phyloP scores from a whole-genome alignment of 2,797 vertebrate genomes.

The Acanthiza pusilla region DNA sequence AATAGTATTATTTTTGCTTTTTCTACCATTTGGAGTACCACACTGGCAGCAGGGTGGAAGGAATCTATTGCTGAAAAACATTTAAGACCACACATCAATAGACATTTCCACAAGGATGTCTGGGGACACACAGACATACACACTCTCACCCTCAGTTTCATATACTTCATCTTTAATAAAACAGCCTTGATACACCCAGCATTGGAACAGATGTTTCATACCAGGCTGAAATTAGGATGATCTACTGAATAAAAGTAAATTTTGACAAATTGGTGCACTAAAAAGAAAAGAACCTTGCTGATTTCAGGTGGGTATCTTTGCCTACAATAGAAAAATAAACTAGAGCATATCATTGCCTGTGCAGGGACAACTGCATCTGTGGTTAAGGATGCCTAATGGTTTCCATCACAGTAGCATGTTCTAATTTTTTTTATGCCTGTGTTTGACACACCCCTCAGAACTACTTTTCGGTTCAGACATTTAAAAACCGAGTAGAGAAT shows the following conservation, averaged over 20 bases:
- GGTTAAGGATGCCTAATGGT: not conserved
- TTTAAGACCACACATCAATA: not conserved
- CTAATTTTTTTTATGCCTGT: not conserved
- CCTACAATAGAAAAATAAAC: not conserved
- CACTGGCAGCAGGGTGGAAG: fast-evolving
- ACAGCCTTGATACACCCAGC: not conserved
- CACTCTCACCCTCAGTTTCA: not conserved
- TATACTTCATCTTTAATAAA: not conserved
- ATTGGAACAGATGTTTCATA: not conserved
- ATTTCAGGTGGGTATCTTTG: not conserved
- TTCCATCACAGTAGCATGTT: not conserved
- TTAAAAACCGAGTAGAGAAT: not conserved
- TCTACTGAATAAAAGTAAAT: not conserved
- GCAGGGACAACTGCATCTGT: not conserved
- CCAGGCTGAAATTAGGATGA: not conserved
- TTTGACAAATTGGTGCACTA: not conserved
- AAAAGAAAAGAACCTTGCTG: not conserved
- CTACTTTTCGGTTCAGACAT: not conserved
- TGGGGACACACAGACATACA: not conserved
- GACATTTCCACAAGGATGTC: not conserved
- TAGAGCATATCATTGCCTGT: not conserved
- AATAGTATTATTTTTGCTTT: not conserved
- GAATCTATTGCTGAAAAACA: not conserved
- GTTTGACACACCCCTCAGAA: not conserved
- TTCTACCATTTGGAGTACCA: not conserved